Evolutionary conservation across 2,797 vertebrate genomes (phyloP), one percentile per base, ranked within the genome.

Genomic region (Xyrichtys novacula): DNA sequence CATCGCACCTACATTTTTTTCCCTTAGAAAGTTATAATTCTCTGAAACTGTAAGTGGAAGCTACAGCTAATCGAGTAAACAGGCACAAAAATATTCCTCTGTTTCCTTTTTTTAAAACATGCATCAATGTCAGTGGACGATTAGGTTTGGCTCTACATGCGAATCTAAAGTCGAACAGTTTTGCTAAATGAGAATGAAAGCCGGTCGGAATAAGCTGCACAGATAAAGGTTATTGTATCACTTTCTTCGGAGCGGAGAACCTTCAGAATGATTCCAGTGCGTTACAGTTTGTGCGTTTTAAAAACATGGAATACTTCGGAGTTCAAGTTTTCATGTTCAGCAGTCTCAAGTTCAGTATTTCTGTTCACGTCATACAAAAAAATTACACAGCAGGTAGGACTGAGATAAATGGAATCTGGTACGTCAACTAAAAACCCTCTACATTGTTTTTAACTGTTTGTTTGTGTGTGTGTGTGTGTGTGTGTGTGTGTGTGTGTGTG

Each of bases 61-160:
- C 77, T 85, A 89, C 63, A 7, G 48, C 65, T 82, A 74, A 58
- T 74, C 6, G 38, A 71, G 83, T 65, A 83, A 83, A 85, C 85
- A 88, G 87, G 90, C 87, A 90, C 87, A 85, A 83, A 85, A 68
- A 80, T 54, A 16, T 39, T 46, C 43, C 55, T 65, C 38, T 61
- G 69, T 70, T 81, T 54, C 68, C 79, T 84, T 23, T 56, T 74
- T 80, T 84, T 23, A 72, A 85, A 85, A 73, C 89, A 91, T 90
- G 90, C 91, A 91, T 22, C 49, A 29, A 83, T 81, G 80, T 70
- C 55, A 28, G 59, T 65, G 69, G 57, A 77, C 52, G 80, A 43
- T 69, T 74, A 76, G 48, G n/a, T 68, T 66, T 62, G 54, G 57
- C 54, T 62, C 65, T 80, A 85, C 88, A 90, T 91, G 89, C 87